These are phyloP conservation scores for Salmo trutta DNA, from an alignment of 2,797 vertebrate species.

Conservation along the genomic window DNA sequence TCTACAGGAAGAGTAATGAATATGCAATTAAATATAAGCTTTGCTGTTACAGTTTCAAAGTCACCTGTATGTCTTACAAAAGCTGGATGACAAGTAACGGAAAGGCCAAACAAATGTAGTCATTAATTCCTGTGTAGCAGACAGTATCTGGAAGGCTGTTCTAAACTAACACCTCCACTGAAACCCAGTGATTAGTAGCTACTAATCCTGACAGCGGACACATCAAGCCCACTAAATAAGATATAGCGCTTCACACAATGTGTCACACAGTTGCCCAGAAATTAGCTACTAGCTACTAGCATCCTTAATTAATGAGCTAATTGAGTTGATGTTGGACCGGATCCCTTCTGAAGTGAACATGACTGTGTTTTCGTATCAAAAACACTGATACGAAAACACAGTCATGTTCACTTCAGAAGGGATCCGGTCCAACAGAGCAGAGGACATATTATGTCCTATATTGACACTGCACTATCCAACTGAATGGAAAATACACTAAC, in stretches of 20 bases:
- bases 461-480: neutral
- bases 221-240: constrained; percentile 47
- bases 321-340: neutral
- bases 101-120: constrained; percentile 45
- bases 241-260: constrained; percentile 21
- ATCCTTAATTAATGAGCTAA: constrained; percentile 31
- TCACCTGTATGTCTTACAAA: neutral
- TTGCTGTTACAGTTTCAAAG: constrained; percentile 1
- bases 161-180: constrained; percentile 64
- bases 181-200: constrained; percentile 64
- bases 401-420: too few species aligned
- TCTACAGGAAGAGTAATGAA: too few species aligned
- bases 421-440: too few species aligned
- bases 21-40: too few species aligned
- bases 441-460: too few species aligned
- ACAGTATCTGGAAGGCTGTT: constrained; percentile 44
- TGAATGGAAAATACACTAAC: neutral
- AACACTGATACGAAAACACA: too few species aligned
- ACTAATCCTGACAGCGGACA: constrained; percentile 47
- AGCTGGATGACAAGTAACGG: neutral
- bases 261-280: constrained; percentile 35
- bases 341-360: neutral
- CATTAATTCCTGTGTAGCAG: constrained; percentile 52
- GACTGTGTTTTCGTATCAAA: too few species aligned
- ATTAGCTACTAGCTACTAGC: constrained; percentile 5